These are phyloP conservation scores for Tricholaema leucomelas DNA, from an alignment of 2,113 vertebrate genomes.

Conservation along the genomic window DNA sequence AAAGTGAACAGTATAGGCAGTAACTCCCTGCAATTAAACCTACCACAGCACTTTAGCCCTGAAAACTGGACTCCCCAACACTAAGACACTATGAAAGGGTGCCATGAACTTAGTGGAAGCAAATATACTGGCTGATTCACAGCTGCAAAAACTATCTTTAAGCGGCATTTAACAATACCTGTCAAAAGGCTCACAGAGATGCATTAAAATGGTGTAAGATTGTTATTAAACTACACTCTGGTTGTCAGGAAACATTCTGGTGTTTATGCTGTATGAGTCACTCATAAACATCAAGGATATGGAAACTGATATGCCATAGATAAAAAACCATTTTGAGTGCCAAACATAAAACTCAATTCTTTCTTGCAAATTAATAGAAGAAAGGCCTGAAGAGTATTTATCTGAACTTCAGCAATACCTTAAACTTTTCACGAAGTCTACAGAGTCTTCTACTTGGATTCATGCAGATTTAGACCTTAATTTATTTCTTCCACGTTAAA, in stretches of 20 bases:
- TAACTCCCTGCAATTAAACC: neutral
- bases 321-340: neutral
- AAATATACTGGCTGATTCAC: neutral
- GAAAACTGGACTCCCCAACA: neutral
- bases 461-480: neutral
- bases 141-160: conserved; percentile 17
- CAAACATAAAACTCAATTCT: neutral
- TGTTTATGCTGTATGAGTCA: conserved; percentile 31
- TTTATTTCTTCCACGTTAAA: neutral
- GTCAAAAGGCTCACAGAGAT: neutral
- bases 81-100: neutral
- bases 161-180: conserved; percentile 18
- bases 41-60: neutral
- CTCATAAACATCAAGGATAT: conserved; percentile 6
- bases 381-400: neutral
- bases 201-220: neutral
- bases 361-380: neutral
- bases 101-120: neutral
- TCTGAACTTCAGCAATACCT: neutral
- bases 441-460: neutral
- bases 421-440: neutral
- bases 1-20: neutral
- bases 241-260: conserved; percentile 40
- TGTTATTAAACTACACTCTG: neutral
- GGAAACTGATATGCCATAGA: neutral